These are phyloP conservation scores for Percina caprodes DNA, from an alignment of 2,113 vertebrate genomes.

Conservation along the genomic window DNA sequence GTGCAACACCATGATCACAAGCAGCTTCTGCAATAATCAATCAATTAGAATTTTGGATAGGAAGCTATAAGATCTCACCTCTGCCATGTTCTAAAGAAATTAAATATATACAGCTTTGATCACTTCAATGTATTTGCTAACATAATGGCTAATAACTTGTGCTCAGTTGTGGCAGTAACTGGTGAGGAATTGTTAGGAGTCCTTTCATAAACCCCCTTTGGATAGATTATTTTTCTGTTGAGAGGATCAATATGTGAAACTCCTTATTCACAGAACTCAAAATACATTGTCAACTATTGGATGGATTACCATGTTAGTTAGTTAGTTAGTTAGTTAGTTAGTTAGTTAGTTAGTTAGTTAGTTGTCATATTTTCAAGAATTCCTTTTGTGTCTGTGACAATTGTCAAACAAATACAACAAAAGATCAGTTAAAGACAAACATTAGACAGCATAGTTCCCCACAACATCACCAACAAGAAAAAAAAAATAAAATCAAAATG, in stretches of 20 bases:
- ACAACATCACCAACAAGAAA: not conserved
- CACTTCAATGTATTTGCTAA: not conserved
- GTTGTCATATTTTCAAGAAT: not conserved
- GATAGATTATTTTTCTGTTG: not conserved
- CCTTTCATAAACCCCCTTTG: not conserved
- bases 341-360: not conserved
- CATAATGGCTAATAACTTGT: not conserved
- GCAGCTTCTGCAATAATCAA: constrained; percentile 1
- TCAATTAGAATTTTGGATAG: not conserved
- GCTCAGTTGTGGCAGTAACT: not conserved
- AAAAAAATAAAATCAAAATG: not conserved
- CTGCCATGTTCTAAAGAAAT: not conserved
- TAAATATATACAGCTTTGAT: not conserved
- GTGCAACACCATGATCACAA: not conserved
- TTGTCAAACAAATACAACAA: not conserved
- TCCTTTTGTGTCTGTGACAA: not conserved
- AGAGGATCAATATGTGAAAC: not conserved
- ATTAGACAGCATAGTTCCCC: not conserved
- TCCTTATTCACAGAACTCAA: not conserved
- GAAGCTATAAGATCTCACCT: not conserved
- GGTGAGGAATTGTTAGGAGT: not conserved
- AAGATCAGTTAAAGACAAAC: not conserved
- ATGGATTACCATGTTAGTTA: not conserved
- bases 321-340: not conserved
- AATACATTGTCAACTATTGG: not conserved